Evolutionary conservation across 2,888 invertebrate species (phyloP).

Genomic region (Ametastegia equiseti): DNA sequence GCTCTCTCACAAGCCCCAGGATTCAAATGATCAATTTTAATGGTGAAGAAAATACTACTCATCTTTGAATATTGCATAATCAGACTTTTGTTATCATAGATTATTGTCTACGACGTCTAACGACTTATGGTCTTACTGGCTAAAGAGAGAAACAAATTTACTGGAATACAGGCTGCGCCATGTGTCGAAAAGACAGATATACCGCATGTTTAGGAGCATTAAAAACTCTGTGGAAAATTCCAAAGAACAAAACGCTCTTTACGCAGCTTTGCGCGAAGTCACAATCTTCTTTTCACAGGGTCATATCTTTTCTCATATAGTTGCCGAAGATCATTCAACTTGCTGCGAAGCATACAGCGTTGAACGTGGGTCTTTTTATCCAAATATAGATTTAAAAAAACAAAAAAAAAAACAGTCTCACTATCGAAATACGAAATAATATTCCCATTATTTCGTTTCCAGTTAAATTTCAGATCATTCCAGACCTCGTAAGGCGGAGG

Average conservation of each 20-base stretch:
- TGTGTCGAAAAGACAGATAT: slow-evolving; percentile 63
- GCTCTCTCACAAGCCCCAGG: not conserved
- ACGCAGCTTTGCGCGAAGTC: slow-evolving; percentile 58
- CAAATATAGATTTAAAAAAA: not conserved
- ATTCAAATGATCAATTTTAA: not conserved
- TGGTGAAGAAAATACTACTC: too few species aligned
- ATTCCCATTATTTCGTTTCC: slow-evolving; percentile 72
- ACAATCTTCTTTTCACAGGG: slow-evolving; percentile 59
- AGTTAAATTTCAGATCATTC: slow-evolving; percentile 79
- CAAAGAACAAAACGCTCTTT: slow-evolving; percentile 53
- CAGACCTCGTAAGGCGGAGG: slow-evolving; percentile 78
- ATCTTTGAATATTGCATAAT: not conserved
- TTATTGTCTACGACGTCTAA: slow-evolving; percentile 66
- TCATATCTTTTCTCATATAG: slow-evolving; percentile 65
- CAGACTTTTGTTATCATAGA: slow-evolving; percentile 54
- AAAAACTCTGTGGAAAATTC: slow-evolving; percentile 55
- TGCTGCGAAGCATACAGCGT: slow-evolving; percentile 61
- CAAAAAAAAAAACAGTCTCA: slow-evolving; percentile 11
- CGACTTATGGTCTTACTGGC: slow-evolving; percentile 66
- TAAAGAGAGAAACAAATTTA: slow-evolving; percentile 65
- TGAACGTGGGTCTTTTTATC: slow-evolving; percentile 60
- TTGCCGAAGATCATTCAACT: slow-evolving; percentile 57
- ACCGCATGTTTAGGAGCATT: slow-evolving; percentile 66
- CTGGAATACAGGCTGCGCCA: slow-evolving; percentile 65
- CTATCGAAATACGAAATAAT: slow-evolving; percentile 57